phyloP scores from a whole-genome alignment of 1,140 invertebrate species.

The Gryllus bimaculatus region DNA sequence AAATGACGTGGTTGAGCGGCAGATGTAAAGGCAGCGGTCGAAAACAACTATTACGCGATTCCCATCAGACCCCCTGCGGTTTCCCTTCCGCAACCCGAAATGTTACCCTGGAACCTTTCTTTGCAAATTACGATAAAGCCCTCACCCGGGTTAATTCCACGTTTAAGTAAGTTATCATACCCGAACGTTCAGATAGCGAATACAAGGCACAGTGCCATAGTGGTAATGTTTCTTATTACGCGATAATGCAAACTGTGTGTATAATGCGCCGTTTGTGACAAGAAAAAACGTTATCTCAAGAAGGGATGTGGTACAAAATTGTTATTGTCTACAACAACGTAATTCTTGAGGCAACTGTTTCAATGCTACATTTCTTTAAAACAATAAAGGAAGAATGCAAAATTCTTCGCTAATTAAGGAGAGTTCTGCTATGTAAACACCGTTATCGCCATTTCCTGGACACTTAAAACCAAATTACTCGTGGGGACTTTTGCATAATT shows the following conservation, averaged over 20 bases:
- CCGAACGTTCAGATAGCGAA: neutral
- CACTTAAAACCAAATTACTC: neutral
- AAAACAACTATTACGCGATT: neutral
- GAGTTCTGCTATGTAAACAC: neutral
- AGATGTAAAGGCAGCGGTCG: no score
- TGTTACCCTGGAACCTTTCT: neutral
- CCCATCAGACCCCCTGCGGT: no score
- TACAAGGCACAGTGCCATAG: neutral
- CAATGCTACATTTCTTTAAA: slow-evolving; percentile 2
- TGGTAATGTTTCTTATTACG: neutral
- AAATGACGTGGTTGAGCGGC: no score
- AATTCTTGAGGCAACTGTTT: neutral
- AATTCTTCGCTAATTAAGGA: neutral
- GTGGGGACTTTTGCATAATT: neutral
- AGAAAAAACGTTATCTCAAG: neutral
- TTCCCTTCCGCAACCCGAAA: neutral
- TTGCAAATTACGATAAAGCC: neutral
- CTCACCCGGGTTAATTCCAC: neutral
- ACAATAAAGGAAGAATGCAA: neutral
- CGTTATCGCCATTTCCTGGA: neutral
- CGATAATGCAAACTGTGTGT: neutral
- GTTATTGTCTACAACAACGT: neutral
- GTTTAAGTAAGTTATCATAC: neutral
- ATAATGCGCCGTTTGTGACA: neutral
- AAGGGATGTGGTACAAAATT: neutral